Evolutionary conservation across 2,888 invertebrate species (phyloP).

Genomic region (Congeria kusceri): DNA sequence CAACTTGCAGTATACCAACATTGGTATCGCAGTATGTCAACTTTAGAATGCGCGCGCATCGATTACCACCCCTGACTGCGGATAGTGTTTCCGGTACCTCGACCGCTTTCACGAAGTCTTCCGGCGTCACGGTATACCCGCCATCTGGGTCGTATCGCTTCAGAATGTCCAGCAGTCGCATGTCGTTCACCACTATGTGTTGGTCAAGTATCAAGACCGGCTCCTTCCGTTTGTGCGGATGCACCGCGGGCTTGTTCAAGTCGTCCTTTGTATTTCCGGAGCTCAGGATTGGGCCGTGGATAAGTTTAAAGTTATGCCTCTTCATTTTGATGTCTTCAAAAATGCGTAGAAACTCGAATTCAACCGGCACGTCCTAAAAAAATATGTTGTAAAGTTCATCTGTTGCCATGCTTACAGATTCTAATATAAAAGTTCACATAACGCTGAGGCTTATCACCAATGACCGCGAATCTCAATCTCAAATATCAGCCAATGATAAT

Average conservation of each 20-base stretch:
- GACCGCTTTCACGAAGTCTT: slow-evolving; percentile 80
- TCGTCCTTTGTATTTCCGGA: slow-evolving; percentile 84
- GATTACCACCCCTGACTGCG: too few relatives aligned
- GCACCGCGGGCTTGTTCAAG: slow-evolving; percentile 81
- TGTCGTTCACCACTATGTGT: slow-evolving; percentile 83
- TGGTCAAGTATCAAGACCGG: slow-evolving; percentile 80
- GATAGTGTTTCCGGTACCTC: slow-evolving; percentile 75
- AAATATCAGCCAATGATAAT: too few relatives aligned
- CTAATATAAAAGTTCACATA: too few relatives aligned
- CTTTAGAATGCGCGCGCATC: too few relatives aligned
- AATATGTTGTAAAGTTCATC: too few relatives aligned
- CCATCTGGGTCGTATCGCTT: slow-evolving; percentile 78
- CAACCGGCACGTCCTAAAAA: slow-evolving; percentile 83
- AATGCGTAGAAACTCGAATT: slow-evolving; percentile 83
- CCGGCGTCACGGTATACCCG: slow-evolving; percentile 74
- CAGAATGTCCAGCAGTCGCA: slow-evolving; percentile 80
- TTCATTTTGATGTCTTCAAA: slow-evolving; percentile 80
- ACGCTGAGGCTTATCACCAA: too few relatives aligned
- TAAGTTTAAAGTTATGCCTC: slow-evolving; percentile 75
- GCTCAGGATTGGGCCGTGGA: slow-evolving; percentile 80
- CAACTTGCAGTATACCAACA: too few relatives aligned
- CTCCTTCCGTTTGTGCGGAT: slow-evolving; percentile 75
- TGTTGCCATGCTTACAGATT: too few relatives aligned
- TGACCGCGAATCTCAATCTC: too few relatives aligned
- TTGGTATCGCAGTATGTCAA: too few relatives aligned